Evolutionary conservation across 2,888 invertebrate genomes (phyloP).

Genomic region (Drosophila mimica): DNA sequence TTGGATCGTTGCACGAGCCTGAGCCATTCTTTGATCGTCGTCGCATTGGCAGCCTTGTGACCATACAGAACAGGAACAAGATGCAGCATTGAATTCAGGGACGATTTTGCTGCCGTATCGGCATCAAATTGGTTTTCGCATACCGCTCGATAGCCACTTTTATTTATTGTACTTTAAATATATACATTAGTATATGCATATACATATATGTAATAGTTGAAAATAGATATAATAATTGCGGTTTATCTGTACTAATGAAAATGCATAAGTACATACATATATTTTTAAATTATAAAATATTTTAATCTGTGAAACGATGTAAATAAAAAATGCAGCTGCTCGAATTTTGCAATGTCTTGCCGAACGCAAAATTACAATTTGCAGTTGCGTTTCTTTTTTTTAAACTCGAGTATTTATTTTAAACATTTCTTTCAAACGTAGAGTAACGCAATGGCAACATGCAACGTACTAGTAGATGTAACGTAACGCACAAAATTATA

Average conservation of each 20-base stretch:
- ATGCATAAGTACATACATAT: conserved; percentile 14
- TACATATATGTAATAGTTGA: conserved; percentile 23
- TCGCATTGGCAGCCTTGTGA: conserved; percentile 85
- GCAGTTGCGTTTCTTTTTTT: conserved; percentile 11
- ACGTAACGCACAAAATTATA: conserved; percentile 10
- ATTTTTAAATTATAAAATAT: conserved; percentile 25
- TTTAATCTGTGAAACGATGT: conserved; percentile 28
- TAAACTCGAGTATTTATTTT: background rate
- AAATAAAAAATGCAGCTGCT: conserved; percentile 45
- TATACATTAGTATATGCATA: conserved; percentile 12
- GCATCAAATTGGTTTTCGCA: conserved; percentile 14
- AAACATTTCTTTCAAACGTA: background rate
- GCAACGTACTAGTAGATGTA: background rate
- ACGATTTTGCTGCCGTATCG: conserved; percentile 3
- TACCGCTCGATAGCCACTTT: conserved; percentile 40
- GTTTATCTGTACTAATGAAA: conserved; percentile 5
- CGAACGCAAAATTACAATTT: background rate
- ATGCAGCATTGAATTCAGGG: conserved; percentile 72
- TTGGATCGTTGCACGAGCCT: conserved; percentile 85
- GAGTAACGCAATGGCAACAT: background rate
- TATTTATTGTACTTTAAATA: conserved; percentile 59
- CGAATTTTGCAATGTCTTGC: conserved; percentile 27
- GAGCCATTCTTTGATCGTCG: conserved; percentile 85
- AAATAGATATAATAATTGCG: conserved; percentile 21
- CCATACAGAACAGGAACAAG: conserved; percentile 71